Percentiles rank a stretch among this genome's conserved stretches.
These are phyloP conservation scores for Aldrovandia affinis DNA, from an alignment of 2,797 vertebrate species.

Conservation along the genomic window DNA sequence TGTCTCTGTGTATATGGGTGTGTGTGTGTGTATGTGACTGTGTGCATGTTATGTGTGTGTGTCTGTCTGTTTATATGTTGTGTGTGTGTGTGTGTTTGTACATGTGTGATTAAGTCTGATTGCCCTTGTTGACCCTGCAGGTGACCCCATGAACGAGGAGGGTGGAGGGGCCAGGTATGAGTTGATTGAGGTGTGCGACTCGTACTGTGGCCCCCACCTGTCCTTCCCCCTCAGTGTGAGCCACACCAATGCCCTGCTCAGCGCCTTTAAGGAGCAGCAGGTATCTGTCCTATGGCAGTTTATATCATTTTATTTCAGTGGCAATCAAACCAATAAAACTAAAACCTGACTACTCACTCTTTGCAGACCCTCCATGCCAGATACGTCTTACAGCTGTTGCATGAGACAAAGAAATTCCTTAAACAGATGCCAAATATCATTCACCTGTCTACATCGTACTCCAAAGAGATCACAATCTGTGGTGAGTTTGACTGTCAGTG, in stretches of 20 bases:
- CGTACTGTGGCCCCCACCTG: conserved; percentile 85
- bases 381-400: conserved; percentile 88
- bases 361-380: conserved; percentile 85
- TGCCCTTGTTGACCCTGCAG: conserved; percentile 70
- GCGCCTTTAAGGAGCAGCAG: conserved; percentile 87
- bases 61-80: conserved; percentile 28
- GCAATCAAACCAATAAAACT: not conserved
- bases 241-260: conserved; percentile 81
- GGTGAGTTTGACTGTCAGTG: too few species aligned
- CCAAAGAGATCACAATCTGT: conserved; percentile 90
- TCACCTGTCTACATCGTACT: conserved; percentile 82
- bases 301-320: too few species aligned
- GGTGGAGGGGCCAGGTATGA: conserved; percentile 69
- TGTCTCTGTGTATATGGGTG: conserved; percentile 28
- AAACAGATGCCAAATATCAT: conserved; percentile 90
- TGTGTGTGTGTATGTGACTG: conserved; percentile 21
- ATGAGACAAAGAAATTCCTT: conserved; percentile 86
- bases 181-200: conserved; percentile 77
- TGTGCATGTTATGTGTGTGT: conserved; percentile 46
- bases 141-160: conserved; percentile 63
- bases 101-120: conserved; percentile 72
- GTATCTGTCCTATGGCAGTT: conserved; percentile 46
- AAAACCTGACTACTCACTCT: conserved; percentile 1
- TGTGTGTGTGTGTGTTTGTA: not conserved
- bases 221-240: conserved; percentile 85